Base-by-base conservation (phyloP, 2,113 vertebrate species). In the Ophiodon elongatus region DNA sequence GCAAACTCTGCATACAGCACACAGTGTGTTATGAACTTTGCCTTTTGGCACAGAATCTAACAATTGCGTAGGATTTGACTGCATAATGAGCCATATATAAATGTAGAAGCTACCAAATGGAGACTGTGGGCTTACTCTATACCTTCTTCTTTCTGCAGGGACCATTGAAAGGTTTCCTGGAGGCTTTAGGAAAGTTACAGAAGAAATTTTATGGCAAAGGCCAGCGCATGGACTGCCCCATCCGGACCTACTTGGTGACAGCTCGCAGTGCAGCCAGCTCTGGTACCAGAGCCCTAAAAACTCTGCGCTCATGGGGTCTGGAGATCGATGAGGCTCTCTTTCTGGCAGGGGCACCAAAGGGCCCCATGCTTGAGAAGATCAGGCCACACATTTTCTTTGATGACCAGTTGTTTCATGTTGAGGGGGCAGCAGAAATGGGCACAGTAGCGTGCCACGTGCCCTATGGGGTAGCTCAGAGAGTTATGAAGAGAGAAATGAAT, bases 351-450 rank as follows among this genome's bases (percentile, higher is more conserved):
- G 97, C 97, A 1, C 97, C 97, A 84, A 99, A 99, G 79, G 98
- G 97, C 0, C 98, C 98, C 0, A 95, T 99, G 91, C 95, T 99
- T 1, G 97, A 96, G 85, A 99, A 98, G 93, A 99, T 99, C 86
- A 93, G 96, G 3, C 97, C 98, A 0, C 98, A 99, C 76, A 98
- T 99, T 91, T 99, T 98, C 94, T 99, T 99, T 0, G 98, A 99
- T 0, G 98, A 99, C 92, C 97, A 99, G 95, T 98, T 99, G 97
- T 98, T 98, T 91, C 98, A 99, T 0, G 96, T 99, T 89, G 96
- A 98, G 29, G 97, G 98, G 0, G 98, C 98, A 15, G 95, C 97
- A 47, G 97, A 98, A 89, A 84, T 97, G 93, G 98, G 98, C 79
- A 97, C 98, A 0, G 94, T 99, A 0, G 97, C 97, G 0, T 98